Evolutionary conservation across 2,888 invertebrate species (phyloP), one percentile per base, ranked within the genome.

Genomic region (Tricholauxania praeusta): DNA sequence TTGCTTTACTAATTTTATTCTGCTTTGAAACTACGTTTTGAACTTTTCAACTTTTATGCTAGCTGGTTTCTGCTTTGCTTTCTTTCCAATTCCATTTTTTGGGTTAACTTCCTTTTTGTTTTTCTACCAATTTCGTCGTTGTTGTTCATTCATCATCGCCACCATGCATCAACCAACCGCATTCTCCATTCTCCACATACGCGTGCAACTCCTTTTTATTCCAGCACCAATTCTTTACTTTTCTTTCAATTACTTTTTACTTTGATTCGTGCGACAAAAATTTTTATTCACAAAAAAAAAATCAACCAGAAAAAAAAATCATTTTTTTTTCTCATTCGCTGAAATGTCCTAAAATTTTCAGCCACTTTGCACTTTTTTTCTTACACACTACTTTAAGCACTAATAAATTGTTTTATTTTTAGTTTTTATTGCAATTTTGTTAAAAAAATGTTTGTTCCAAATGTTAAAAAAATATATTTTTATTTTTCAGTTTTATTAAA

Each of bases 401-500:
- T 53, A 55, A 62, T 48, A 57, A 47, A 57, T 67, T 57, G 47
- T 57, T 32, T 57, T 39, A 62, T 62, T 39, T 63, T 17, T 47
- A 63, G 32, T 47, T 39, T 55, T 57, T 17, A 66, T 66, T 15
- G 17, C 28, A 57, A 17, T 63, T 67, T 68, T 60, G 12, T 22
- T 47, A 64, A 70, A 49, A 63, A 65, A 51, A 68, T 62, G 32
- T 62, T 10, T 22, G 52, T 19, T 49, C 52, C 39, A 71, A 74
- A 64, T 48, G 10, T 68, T 55, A 72, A 71, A 74, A 72, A 74
- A 64, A 68, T 71, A 69, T 48, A 65, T 64, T 63, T 57, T 67
- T 62, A 63, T 63, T 71, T 63, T 62, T 71, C 3, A 3, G 3
- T 71, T 68, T 69, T 48, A 64, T 57, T 68, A 47, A 71, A 71